Evolutionary conservation across 2,113 vertebrate genomes (phyloP), one percentile per base, ranked within the genome.

Genomic region (Puntigrus tetrazona): DNA sequence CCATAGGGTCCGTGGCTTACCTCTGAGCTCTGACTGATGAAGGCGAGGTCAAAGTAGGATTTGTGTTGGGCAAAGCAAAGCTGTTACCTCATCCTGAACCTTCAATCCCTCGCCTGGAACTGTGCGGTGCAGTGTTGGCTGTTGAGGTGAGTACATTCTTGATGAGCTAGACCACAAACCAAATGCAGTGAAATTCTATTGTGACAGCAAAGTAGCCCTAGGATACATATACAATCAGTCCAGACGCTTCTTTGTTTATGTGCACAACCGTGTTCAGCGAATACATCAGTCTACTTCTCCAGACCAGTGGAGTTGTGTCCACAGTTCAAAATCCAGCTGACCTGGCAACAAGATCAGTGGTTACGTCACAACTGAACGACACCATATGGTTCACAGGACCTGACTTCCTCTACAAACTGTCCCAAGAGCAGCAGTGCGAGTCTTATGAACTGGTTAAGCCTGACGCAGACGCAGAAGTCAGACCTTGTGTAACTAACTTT

Each of bases 91-190:
- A 6, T 25, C 74, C 76, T 16, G 81, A 88, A 20, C 87, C 61
- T 22, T 82, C 76, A 1, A 81, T 84, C 14, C 84, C 81, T 13
- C 13, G 70, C 3, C 76, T 86, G 4, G 69, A 86, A 31, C 22
- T 88, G n/a, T 88, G 84, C 18, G 74, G 25, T 4, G 75, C 87
- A 8, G 84, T 88, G 25, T n/a, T 88, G 29, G 81, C 81, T 22
- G 75, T 88, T 0, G 84, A 83, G 63, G 63, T 29, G 81, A 86
- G 55, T 67, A 80, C 7, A 86, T 86, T 11, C 80, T 80, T 7
- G 63, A 75, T 8, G 79, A 86, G 9, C 45, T 72, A 7, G 80
- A 86, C 36, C 45, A 67, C n/a, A n/a, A n/a, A n/a, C n/a, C n/a
- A n/a, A n/a, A n/a, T n/a, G n/a, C n/a, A n/a, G n/a, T n/a, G n/a